Base-by-base conservation (phyloP, 2,888 invertebrate species). In the Cheilosia vernalis region DNA sequence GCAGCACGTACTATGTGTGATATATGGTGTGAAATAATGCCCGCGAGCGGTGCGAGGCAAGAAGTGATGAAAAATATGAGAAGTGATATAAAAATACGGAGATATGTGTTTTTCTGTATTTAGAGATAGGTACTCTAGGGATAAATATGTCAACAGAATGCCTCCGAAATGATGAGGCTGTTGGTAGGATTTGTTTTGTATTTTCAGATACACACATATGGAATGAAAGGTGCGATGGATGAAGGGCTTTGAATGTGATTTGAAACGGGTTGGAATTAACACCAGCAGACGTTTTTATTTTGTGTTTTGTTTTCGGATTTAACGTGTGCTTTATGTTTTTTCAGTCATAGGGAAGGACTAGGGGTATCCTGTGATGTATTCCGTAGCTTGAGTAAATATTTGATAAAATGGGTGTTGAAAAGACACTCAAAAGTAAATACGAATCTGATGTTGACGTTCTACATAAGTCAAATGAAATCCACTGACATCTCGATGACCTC, bases 131-230 rank as follows among this genome's bases (percentile, higher is more conserved):
- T 51, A 76, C 76, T 76, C 44, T 40, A 37, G 44, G 60, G 70
- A 42, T 70, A 85, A 80, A 80, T 85, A 80, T 85, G 84, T 85
- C 84, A 85, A 85, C 84, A 85, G 69, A 51, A 85, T 85, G 80
- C 74, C 74, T 79, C 40, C 56, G 49, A 79, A 79, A 69, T 84
- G 49, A 49, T 72, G 19, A 30, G 63, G 51, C 60, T 60, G 70
- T 49, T 53, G 17, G 15, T 60, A 33, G 24, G 55, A 53, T 49
- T 61, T 55, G 61, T 40, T 33, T 27, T 51, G 19, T 30, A 4
- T 17, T 37, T 37, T 56, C 13, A 13, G 7, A 49, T 27, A 1
- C 19, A 53, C 1, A 79, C 2, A 30, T 30, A 9, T 30, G 61
- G 74, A 74, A 69, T 70, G 66, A 72, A 79, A 84, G 56, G 83